Conservation (phyloP, 2,113 vertebrate genomes). For the Terrapene triunguis region DNA sequence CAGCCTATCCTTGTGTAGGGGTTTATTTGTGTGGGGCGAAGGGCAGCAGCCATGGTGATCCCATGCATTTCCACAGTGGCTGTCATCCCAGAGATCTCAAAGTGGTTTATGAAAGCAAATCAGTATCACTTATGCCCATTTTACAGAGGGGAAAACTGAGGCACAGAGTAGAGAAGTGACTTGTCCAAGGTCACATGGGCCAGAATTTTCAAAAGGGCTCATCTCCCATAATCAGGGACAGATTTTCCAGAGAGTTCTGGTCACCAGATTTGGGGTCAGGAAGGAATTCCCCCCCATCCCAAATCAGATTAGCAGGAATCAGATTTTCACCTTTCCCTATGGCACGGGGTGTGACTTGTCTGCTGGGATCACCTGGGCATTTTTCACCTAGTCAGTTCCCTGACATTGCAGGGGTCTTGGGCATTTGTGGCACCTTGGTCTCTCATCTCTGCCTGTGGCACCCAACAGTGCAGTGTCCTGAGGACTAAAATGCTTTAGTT, state of each 20-base stretch:
- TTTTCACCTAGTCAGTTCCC: neutral
- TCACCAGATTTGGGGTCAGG: neutral
- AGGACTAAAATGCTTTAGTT: neutral
- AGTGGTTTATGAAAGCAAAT: rapidly evolving
- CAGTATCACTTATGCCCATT: neutral
- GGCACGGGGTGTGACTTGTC: neutral
- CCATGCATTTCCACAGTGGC: too few species aligned
- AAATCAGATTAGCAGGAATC: neutral
- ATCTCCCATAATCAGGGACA: neutral
- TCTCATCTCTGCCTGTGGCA: neutral
- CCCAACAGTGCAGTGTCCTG: neutral
- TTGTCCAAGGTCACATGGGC: neutral
- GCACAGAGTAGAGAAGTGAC: neutral
- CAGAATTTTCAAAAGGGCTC: neutral
- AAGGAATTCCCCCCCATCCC: neutral
- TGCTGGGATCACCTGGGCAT: neutral
- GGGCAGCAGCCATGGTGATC: neutral
- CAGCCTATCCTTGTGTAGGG: neutral
- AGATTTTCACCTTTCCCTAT: neutral
- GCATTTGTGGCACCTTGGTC: neutral
- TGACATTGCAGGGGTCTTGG: neutral
- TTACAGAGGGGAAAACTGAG: neutral
- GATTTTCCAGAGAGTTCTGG: neutral
- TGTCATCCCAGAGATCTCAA: rapidly evolving
- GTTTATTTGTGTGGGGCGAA: neutral